A percentile compares a stretch with the other conserved stretches of the same genome.
Evolutionary conservation across 2,113 vertebrate species (phyloP).

Genomic region (Vimba vimba): DNA sequence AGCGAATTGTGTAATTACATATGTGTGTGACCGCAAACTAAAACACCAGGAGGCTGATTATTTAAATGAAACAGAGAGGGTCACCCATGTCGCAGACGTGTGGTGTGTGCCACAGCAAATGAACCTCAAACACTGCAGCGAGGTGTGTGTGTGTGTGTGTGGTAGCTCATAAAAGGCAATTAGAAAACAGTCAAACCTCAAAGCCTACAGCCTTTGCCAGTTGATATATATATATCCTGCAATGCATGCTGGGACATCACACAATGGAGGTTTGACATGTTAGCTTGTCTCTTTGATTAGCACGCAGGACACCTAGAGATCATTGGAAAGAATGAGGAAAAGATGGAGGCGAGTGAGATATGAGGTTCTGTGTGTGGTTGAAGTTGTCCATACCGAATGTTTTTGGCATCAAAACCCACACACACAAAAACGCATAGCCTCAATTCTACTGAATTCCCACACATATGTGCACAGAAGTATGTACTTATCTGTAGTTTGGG

Average conservation of each 20-base stretch:
- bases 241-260: constrained; percentile 21
- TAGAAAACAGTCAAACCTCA: constrained; percentile 21
- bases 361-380: not conserved
- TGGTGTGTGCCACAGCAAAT: constrained; percentile 67
- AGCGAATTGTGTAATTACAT: not conserved
- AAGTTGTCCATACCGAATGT: constrained; percentile 45
- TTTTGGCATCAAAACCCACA: constrained; percentile 9
- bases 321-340: not conserved
- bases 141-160: constrained; percentile 59
- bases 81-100: constrained; percentile 54
- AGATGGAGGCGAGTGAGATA: constrained; percentile 9
- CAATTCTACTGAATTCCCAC: not conserved
- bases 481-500: not conserved
- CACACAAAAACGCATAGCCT: constrained; percentile 31
- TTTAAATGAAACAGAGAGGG: constrained; percentile 50
- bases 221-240: constrained; percentile 1
- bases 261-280: not conserved
- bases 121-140: constrained; percentile 38
- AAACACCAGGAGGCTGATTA: constrained; percentile 72
- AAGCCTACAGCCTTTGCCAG: not conserved
- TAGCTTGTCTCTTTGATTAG: constrained; percentile 35
- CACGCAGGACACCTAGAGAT: not conserved
- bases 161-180: constrained; percentile 62
- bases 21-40: constrained; percentile 31
- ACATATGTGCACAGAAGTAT: not conserved